These are phyloP conservation scores for Brachycybe producta DNA, from an alignment of 2,888 invertebrate genomes.

Conservation along the genomic window DNA sequence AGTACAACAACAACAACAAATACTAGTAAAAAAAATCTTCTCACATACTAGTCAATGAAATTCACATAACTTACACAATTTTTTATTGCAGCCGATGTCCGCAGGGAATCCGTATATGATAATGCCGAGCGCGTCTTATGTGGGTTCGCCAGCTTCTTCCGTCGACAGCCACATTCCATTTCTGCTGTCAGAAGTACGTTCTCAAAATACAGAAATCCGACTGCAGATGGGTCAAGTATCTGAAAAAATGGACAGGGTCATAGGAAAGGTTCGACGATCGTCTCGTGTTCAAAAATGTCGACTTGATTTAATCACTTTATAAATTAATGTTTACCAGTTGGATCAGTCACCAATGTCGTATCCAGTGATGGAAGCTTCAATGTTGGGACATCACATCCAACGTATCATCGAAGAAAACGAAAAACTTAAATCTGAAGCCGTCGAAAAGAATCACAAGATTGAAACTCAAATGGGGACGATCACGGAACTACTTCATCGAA, in stretches of 20 bases:
- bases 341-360: neutral
- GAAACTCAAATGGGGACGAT: conserved; percentile 23
- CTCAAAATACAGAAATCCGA: conserved; percentile 52
- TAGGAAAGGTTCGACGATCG: conserved; percentile 39
- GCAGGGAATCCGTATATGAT: neutral
- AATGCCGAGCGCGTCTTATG: conserved; percentile 4
- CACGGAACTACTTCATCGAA: conserved; percentile 22
- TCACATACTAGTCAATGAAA: no score
- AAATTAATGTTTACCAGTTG: neutral
- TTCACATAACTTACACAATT: no score
- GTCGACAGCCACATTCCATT: conserved; percentile 38
- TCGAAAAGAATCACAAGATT: conserved; percentile 22
- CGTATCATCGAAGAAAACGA: conserved; percentile 23
- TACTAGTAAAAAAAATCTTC: no score
- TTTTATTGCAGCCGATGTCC: no score
- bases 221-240: conserved; percentile 49
- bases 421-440: conserved; percentile 21
- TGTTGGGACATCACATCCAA: conserved; percentile 22
- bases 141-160: neutral
- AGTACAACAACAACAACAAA: no score
- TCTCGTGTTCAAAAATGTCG: no score
- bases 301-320: neutral
- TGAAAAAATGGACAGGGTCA: conserved; percentile 48
- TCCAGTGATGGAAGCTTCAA: conserved; percentile 20
- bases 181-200: conserved; percentile 46